Base-by-base conservation (phyloP, 35 echinoderm and acorn worm genomes). In the Chiridota heheva region DNA sequence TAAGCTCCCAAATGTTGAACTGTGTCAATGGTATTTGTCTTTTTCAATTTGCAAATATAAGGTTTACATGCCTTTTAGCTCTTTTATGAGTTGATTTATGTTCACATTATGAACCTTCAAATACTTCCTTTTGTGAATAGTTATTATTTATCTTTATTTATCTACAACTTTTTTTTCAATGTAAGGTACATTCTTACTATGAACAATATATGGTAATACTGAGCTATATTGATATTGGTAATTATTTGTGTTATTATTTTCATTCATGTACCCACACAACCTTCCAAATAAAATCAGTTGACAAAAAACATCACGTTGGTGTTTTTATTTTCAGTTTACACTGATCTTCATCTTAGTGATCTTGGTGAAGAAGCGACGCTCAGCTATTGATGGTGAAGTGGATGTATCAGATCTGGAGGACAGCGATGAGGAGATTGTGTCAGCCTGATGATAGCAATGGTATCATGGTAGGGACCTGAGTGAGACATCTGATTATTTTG, bases 391-490 rank as follows among this genome's bases (percentile, higher is more conserved):
- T 17, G 92, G 87, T 6, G 57, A 59, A 15, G 87, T 96, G 8
- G 92, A 96, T 65, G 65, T 76, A 10, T 85, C 82, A 34, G 92
- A 96, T 56, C 77, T 72, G 29, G 92, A 96, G n/a, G 87, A 90
- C 46, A 96, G 92, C 44, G 92, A 96, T 62, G 90, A 88, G 35
- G 92, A 96, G 49, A 51, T 51, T 51, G 47, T n/a, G n/a, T n/a
- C n/a, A n/a, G n/a, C n/a, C n/a, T n/a, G n/a, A n/a, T n/a, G n/a
- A n/a, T n/a, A n/a, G n/a, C n/a, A n/a, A n/a, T n/a, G n/a, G n/a
- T n/a, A n/a, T n/a, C n/a, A n/a, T n/a, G n/a, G n/a, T n/a, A n/a
- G n/a, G n/a, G n/a, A n/a, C n/a, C n/a, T n/a, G n/a, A n/a, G n/a
- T n/a, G n/a, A n/a, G n/a, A n/a, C n/a, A n/a, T n/a, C n/a, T n/a